Evolutionary conservation across 2,888 invertebrate genomes (phyloP).

Genomic region (Volucella zonaria): DNA sequence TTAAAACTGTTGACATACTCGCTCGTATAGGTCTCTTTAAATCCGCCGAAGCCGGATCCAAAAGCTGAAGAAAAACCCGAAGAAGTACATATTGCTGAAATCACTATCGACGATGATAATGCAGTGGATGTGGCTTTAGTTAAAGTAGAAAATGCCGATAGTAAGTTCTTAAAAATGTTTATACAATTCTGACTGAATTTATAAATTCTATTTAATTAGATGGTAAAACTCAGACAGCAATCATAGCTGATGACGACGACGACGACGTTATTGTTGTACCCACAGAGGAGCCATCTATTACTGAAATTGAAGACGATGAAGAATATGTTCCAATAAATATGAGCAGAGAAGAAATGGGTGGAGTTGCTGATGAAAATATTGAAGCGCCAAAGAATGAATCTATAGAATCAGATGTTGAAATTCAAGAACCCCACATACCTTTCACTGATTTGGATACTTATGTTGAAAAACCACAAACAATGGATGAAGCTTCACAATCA

Average conservation of each 20-base stretch:
- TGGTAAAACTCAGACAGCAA: constrained; percentile 16
- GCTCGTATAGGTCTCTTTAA: constrained; percentile 77
- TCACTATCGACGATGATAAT: constrained; percentile 79
- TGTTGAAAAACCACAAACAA: constrained; percentile 78
- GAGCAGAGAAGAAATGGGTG: constrained; percentile 76
- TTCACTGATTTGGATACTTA: constrained; percentile 82
- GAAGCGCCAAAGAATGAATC: constrained; percentile 67
- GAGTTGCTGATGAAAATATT: constrained; percentile 66
- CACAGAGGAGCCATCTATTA: constrained; percentile 86
- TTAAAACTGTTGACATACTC: background rate
- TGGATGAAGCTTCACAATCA: constrained; percentile 76
- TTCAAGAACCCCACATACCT: constrained; percentile 82
- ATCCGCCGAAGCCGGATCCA: constrained; percentile 76
- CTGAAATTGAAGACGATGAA: constrained; percentile 85
- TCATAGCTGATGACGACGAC: constrained; percentile 83
- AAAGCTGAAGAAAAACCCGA: constrained; percentile 50
- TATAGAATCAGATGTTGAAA: constrained; percentile 82
- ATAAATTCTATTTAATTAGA: constrained; percentile 6
- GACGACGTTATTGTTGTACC: constrained; percentile 88
- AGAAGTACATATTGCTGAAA: constrained; percentile 62
- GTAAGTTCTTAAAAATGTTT: constrained; percentile 55
- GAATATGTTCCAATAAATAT: constrained; percentile 78
- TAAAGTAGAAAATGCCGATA: constrained; percentile 78
- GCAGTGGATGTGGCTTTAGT: constrained; percentile 79
- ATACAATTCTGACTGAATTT: background rate